phyloP scores from a whole-genome alignment of 2,797 vertebrate genomes.

The Psittacula echo region DNA sequence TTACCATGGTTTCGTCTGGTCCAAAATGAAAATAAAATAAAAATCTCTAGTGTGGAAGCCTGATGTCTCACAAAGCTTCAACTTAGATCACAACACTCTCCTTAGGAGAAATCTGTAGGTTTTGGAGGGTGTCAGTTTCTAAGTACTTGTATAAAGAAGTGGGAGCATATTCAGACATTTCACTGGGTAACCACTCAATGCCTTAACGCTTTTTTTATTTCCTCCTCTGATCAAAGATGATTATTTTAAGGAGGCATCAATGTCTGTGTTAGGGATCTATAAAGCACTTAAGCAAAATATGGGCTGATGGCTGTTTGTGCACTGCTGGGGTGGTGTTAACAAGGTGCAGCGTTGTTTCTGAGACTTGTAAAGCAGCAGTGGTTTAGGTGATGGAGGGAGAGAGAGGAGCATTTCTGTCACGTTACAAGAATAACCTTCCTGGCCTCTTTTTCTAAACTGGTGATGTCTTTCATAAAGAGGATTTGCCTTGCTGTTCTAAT shows the following conservation, averaged over 20 bases:
- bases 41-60: neutral
- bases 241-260: neutral
- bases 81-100: neutral
- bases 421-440: slow-evolving; percentile 5
- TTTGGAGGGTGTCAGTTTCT: neutral
- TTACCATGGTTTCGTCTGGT: neutral
- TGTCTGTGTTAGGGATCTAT: neutral
- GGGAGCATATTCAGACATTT: neutral
- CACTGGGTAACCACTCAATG: neutral
- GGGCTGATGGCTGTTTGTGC: neutral
- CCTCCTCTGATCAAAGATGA: neutral
- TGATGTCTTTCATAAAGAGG: slow-evolving; percentile 29
- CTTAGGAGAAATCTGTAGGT: neutral
- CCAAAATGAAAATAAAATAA: neutral
- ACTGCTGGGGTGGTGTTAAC: neutral
- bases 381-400: neutral
- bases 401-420: neutral
- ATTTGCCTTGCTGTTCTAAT: slow-evolving; percentile 59
- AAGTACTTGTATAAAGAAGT: neutral
- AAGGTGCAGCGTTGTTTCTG: slow-evolving; percentile 21
- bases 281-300: neutral
- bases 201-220: neutral
- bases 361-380: slow-evolving; percentile 19
- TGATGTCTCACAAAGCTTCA: neutral
- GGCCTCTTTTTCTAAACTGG: slow-evolving; percentile 21